Conservation (phyloP, 2,113 vertebrate species). For the Typhlomys cinereus region DNA sequence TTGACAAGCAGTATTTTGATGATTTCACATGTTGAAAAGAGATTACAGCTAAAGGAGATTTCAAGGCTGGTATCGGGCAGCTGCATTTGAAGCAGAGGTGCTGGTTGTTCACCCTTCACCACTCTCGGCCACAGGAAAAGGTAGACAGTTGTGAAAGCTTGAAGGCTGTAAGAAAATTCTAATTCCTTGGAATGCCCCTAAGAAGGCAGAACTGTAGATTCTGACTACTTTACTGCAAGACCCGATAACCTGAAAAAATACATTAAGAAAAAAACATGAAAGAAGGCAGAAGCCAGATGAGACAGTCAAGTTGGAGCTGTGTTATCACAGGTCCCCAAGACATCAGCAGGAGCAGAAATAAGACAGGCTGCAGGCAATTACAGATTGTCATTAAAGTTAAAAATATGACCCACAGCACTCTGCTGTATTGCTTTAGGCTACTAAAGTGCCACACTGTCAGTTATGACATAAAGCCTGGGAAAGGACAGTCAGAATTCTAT, state of each 20-base stretch:
- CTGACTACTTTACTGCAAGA: conserved; percentile 53
- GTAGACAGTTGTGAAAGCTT: conserved; percentile 42
- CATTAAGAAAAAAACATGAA: not conserved
- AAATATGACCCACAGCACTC: conserved; percentile 66
- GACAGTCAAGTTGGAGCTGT: conserved; percentile 40
- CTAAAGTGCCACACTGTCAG: conserved; percentile 36
- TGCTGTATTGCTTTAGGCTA: conserved; percentile 66
- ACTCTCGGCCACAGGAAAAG: conserved; percentile 1
- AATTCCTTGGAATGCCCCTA: conserved; percentile 53
- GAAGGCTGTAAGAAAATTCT: conserved; percentile 52
- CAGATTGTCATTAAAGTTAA: conserved; percentile 71
- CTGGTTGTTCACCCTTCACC: conserved; percentile 30
- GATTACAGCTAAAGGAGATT: conserved; percentile 50
- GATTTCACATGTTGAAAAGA: conserved; percentile 49
- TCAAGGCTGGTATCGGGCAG: conserved; percentile 3
- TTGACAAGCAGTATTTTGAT: conserved; percentile 53
- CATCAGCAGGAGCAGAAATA: conserved; percentile 66
- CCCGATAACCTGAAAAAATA: conserved; percentile 55
- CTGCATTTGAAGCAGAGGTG: conserved; percentile 55
- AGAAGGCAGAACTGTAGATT: conserved; percentile 46
- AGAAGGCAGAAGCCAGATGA: conserved; percentile 45
- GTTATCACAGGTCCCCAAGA: conserved; percentile 66
- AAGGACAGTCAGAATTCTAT: conserved; percentile 36
- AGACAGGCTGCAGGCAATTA: conserved; percentile 75
- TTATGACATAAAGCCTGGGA: conserved; percentile 18